Evolutionary conservation across 2,797 vertebrate genomes (phyloP).

Genomic region (Cirrhinus mrigala): DNA sequence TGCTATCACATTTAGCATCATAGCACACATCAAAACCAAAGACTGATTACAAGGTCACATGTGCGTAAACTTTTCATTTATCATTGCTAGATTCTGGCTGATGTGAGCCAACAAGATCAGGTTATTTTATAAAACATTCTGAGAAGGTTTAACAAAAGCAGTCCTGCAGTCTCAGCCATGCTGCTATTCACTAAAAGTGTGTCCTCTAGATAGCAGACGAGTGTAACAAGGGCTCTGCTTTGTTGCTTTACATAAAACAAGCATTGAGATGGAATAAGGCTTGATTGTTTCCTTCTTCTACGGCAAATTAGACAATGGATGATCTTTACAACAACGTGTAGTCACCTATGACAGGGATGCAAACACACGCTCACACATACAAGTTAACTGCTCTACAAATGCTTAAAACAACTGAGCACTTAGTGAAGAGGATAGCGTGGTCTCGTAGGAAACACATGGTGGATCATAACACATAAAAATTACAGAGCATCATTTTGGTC

Average conservation of each 20-base stretch:
- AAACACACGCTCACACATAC: neutral
- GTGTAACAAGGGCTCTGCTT: constrained; percentile 86
- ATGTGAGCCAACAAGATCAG: constrained; percentile 6
- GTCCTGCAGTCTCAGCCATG: constrained; percentile 75
- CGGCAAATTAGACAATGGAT: constrained; percentile 79
- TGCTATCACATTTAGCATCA: neutral
- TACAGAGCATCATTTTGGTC: neutral
- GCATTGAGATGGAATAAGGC: constrained; percentile 87
- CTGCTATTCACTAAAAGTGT: constrained; percentile 85
- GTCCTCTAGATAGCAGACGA: constrained; percentile 85
- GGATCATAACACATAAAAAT: neutral
- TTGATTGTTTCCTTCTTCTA: constrained; percentile 90
- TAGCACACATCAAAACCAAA: constrained; percentile 11
- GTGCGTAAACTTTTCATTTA: neutral
- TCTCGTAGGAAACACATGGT: neutral
- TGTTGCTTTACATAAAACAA: constrained; percentile 88
- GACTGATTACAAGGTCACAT: constrained; percentile 10
- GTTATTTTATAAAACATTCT: constrained; percentile 11
- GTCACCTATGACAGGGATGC: constrained; percentile 69
- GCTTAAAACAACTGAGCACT: neutral
- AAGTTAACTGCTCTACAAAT: neutral
- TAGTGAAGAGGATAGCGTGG: neutral
- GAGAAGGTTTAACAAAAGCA: constrained; percentile 73
- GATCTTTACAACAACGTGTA: constrained; percentile 72
- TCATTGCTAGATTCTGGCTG: neutral